A percentile compares a stretch with the other conserved stretches of the same genome.
Conservation (phyloP, 1,140 invertebrate genomes). For the Drosophila seguyi region DNA sequence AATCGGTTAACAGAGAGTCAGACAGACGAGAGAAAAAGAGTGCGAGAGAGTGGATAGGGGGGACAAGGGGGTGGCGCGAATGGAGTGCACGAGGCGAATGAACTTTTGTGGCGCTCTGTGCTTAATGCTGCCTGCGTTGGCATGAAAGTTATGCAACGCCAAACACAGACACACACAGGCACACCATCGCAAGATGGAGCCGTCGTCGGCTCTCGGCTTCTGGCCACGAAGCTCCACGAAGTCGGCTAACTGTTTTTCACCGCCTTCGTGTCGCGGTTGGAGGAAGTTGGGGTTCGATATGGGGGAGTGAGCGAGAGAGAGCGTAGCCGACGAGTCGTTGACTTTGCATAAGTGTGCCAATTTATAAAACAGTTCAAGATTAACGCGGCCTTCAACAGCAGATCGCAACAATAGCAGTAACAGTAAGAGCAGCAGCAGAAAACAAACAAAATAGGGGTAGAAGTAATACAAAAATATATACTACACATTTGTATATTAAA, state of each 20-base stretch:
- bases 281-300: conserved; percentile 36
- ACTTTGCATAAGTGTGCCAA: conserved; percentile 83
- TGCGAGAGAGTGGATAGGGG: conserved; percentile 10
- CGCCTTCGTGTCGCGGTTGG: conserved; percentile 46
- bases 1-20: conserved; percentile 45
- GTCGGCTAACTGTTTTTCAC: conserved; percentile 79
- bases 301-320: conserved; percentile 27
- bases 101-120: conserved; percentile 75
- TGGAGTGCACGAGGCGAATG: conserved; percentile 84
- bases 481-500: not conserved
- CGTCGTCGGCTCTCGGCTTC: conserved; percentile 60
- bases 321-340: conserved; percentile 68
- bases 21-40: conserved; percentile 34
- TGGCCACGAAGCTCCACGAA: conserved; percentile 45
- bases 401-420: conserved; percentile 34
- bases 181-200: conserved; percentile 47
- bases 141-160: conserved; percentile 83
- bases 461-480: conserved; percentile 6
- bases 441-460: conserved; percentile 3
- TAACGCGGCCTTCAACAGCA: conserved; percentile 69
- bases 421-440: conserved; percentile 14
- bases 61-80: conserved; percentile 33
- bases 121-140: conserved; percentile 68
- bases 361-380: conserved; percentile 69
- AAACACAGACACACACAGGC: conserved; percentile 38